Percentiles rank a stretch among this genome's conserved stretches.
phyloP scores from a whole-genome alignment of 2,888 invertebrate genomes.

The Drosophila meridionalis region DNA sequence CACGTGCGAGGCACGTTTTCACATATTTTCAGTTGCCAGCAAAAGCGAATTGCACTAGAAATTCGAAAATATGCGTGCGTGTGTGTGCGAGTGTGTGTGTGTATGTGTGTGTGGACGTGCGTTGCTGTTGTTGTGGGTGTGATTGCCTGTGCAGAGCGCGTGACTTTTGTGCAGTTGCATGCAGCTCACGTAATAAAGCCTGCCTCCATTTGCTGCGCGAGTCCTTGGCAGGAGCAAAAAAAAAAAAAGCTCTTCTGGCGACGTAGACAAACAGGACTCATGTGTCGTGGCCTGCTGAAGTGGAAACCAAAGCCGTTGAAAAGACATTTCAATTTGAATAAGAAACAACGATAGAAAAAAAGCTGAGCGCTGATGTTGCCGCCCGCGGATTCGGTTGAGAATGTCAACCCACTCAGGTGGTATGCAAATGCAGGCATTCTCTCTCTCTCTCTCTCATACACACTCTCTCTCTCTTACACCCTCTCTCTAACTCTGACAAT shows the following conservation, averaged over 20 bases:
- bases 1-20: constrained; percentile 65
- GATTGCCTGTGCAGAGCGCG: constrained; percentile 59
- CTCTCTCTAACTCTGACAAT: constrained; percentile 56
- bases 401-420: constrained; percentile 39
- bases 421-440: constrained; percentile 60
- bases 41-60: constrained; percentile 45
- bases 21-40: constrained; percentile 48
- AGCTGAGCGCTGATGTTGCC: neutral
- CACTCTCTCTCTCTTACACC: neutral
- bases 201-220: constrained; percentile 38
- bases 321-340: constrained; percentile 78
- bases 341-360: constrained; percentile 23
- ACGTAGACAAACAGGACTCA: constrained; percentile 79
- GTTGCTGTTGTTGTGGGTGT: constrained; percentile 21
- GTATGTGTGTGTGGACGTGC: constrained; percentile 11
- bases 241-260: constrained; percentile 31
- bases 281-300: constrained; percentile 76
- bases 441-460: neutral
- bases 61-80: constrained; percentile 8
- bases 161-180: constrained; percentile 78
- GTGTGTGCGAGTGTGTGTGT: constrained; percentile 9
- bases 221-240: constrained; percentile 59
- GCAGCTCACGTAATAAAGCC: constrained; percentile 74
- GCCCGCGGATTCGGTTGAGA: neutral
- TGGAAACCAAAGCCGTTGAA: constrained; percentile 79